Percentiles rank a stretch among this genome's conserved stretches.
Evolutionary conservation across 2,113 vertebrate species (phyloP).

Genomic region (Bos taurus): DNA sequence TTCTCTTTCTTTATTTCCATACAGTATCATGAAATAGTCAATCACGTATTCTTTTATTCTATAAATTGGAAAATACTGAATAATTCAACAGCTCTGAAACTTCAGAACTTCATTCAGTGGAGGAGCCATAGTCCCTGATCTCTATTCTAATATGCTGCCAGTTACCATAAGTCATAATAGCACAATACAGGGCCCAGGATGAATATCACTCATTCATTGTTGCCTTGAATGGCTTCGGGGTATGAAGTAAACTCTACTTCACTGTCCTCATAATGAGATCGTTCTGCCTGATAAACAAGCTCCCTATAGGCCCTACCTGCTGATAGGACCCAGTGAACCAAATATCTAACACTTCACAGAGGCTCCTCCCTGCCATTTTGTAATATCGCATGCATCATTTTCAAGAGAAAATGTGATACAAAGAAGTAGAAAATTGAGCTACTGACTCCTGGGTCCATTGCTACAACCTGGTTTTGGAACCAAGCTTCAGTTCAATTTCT

Average conservation of each 20-base stretch:
- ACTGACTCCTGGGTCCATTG: constrained; percentile 36
- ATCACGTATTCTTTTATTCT: constrained; percentile 70
- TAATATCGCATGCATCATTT: constrained; percentile 57
- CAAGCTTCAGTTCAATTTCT: constrained; percentile 68
- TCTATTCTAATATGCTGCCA: constrained; percentile 75
- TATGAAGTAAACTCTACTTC: constrained; percentile 74
- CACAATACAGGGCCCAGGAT: constrained; percentile 52
- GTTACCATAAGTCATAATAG: constrained; percentile 71
- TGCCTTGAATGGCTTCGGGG: constrained; percentile 70
- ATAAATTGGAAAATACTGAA: constrained; percentile 75
- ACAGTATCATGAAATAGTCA: constrained; percentile 39
- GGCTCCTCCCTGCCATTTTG: constrained; percentile 61
- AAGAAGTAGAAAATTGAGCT: constrained; percentile 73
- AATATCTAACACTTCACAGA: constrained; percentile 72
- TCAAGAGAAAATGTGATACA: constrained; percentile 68
- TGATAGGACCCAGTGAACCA: constrained; percentile 66
- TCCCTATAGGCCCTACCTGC: constrained; percentile 63
- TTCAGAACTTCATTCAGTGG: constrained; percentile 64
- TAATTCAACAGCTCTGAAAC: constrained; percentile 77
- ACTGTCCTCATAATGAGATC: constrained; percentile 76
- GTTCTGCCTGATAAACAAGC: constrained; percentile 74
- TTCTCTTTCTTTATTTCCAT: constrained; percentile 64
- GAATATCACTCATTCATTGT: constrained; percentile 68
- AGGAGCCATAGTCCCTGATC: constrained; percentile 62
- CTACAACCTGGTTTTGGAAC: constrained; percentile 49